phyloP scores from a whole-genome alignment of 2,888 invertebrate genomes.

The Acanthosepion pharaonis region DNA sequence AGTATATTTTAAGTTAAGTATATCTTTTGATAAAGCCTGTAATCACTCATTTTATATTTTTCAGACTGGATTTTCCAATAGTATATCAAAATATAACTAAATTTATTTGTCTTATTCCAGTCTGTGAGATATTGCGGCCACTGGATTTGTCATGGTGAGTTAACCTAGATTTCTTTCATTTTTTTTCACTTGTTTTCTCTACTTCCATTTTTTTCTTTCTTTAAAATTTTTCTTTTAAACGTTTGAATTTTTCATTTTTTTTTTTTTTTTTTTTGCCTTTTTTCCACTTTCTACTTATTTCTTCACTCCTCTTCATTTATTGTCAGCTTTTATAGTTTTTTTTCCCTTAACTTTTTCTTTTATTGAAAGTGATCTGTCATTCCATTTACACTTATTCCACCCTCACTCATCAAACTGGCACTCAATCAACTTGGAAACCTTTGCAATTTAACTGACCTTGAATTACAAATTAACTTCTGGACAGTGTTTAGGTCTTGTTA shows the following conservation, averaged over 20 bases:
- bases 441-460: background rate
- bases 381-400: background rate
- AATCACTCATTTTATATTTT: no score
- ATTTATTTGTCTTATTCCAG: background rate
- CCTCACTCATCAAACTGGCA: background rate
- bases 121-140: background rate
- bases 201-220: background rate
- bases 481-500: background rate
- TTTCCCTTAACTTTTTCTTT: background rate
- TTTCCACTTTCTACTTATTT: background rate
- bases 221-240: background rate
- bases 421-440: background rate
- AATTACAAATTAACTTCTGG: background rate
- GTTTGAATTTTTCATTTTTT: background rate
- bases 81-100: no score
- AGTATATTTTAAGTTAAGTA: no score
- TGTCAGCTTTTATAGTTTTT: background rate
- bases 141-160: background rate
- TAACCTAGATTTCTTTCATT: background rate
- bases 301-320: background rate
- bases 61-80: no score
- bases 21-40: no score
- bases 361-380: background rate
- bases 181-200: background rate
- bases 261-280: background rate